A percentile compares a stretch with the other conserved stretches of the same genome.
Evolutionary conservation across 2,888 invertebrate species (phyloP).

Genomic region (Zonitis immaculata): DNA sequence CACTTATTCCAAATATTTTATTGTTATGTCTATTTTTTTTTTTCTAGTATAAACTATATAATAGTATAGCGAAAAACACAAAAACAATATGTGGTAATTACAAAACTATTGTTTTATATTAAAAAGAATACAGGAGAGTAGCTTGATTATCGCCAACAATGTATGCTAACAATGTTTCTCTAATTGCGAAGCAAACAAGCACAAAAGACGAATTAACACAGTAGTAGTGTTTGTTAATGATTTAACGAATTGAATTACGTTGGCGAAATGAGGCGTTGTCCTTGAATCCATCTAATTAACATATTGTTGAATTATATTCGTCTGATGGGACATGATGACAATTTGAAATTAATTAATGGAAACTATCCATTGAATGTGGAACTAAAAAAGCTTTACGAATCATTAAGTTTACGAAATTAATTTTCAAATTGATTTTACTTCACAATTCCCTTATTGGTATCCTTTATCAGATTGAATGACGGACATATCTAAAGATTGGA

Average conservation of each 20-base stretch:
- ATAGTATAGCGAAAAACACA: too few species aligned
- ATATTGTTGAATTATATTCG: neutral
- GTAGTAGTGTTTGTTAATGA: conserved; percentile 1
- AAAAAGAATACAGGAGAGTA: neutral
- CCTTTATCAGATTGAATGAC: conserved; percentile 11
- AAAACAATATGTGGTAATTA: neutral
- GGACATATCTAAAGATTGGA: conserved; percentile 2
- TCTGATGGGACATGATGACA: too few species aligned
- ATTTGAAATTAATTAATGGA: neutral
- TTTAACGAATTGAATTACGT: neutral
- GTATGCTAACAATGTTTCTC: conserved; percentile 5
- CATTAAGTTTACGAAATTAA: conserved; percentile 35
- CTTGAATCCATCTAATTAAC: neutral
- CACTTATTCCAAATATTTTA: too few species aligned
- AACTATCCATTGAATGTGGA: conserved; percentile 23
- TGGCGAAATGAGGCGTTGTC: neutral
- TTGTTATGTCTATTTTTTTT: too few species aligned
- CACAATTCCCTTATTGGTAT: conserved; percentile 19
- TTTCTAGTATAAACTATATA: too few species aligned
- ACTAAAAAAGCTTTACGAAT: conserved; percentile 33
- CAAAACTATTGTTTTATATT: neutral
- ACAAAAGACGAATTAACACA: conserved; percentile 6
- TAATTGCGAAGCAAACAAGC: conserved; percentile 5
- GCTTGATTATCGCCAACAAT: conserved; percentile 3
- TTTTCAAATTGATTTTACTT: conserved; percentile 25